These are phyloP conservation scores for Petrocephalus zakoni DNA, from an alignment of 2,113 vertebrate species.

Conservation along the genomic window DNA sequence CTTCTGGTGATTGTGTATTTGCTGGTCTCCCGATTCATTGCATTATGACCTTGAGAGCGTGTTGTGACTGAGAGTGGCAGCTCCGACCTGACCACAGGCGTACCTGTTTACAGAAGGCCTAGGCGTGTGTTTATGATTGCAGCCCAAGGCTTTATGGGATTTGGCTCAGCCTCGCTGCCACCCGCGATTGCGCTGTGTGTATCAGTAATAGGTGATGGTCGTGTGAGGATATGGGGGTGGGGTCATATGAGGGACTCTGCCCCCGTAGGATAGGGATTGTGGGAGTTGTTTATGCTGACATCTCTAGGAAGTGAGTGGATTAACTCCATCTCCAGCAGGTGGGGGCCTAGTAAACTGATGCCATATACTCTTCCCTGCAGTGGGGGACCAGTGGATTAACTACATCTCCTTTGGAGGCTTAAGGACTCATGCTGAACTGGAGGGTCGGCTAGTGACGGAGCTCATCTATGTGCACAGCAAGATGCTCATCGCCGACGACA, in stretches of 20 bases:
- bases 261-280: background rate
- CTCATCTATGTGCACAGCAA: slow-evolving; percentile 99
- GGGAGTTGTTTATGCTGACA: background rate
- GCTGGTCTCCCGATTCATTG: background rate
- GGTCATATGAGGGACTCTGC: background rate
- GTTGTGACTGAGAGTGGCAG: background rate
- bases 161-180: background rate
- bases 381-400: slow-evolving; percentile 96
- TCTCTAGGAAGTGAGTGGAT: background rate
- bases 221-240: background rate
- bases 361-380: background rate
- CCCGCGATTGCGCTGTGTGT: background rate
- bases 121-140: background rate
- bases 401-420: slow-evolving; percentile 94
- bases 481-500: slow-evolving; percentile 90
- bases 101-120: background rate
- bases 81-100: background rate
- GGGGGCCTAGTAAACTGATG: background rate
- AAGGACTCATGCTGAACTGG: slow-evolving; percentile 83
- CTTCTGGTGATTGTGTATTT: background rate
- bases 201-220: background rate
- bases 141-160: background rate
- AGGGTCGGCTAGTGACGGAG: slow-evolving; percentile 84
- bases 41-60: background rate
- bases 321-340: background rate